Conservation (phyloP, 2,888 invertebrate genomes). For the Drosophila kuntzei region DNA sequence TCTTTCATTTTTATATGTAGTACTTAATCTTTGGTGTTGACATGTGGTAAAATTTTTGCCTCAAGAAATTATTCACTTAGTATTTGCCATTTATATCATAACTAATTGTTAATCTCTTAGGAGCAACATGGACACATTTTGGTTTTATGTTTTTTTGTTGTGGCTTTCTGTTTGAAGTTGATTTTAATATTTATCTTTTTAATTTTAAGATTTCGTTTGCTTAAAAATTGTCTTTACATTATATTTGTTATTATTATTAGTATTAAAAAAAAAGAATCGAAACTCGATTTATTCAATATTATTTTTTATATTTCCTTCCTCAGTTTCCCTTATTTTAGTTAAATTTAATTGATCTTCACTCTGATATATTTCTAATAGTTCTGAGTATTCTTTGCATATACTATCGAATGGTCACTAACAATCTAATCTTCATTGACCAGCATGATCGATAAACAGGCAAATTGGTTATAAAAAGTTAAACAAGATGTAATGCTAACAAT, state of each 20-base stretch:
- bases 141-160: not conserved
- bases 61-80: not conserved
- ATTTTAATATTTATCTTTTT: no score
- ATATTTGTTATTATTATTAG: not conserved
- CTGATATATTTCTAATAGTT: no score
- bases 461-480: not conserved
- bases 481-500: not conserved
- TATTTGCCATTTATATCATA: not conserved
- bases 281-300: no score
- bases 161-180: not conserved
- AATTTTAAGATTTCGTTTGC: no score
- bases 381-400: no score
- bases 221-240: not conserved
- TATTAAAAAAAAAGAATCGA: no score
- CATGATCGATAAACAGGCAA: not conserved
- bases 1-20: not conserved
- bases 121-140: not conserved
- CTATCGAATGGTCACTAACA: no score
- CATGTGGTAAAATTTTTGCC: not conserved
- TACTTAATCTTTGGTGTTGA: slow-evolving; percentile 7
- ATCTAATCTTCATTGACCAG: no score
- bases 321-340: no score
- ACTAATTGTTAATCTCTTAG: not conserved
- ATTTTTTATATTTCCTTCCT: no score
- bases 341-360: no score